Evolutionary conservation across 2,888 invertebrate genomes (phyloP), one percentile per base, ranked within the genome.

Genomic region (Acanthosepion esculentum): DNA sequence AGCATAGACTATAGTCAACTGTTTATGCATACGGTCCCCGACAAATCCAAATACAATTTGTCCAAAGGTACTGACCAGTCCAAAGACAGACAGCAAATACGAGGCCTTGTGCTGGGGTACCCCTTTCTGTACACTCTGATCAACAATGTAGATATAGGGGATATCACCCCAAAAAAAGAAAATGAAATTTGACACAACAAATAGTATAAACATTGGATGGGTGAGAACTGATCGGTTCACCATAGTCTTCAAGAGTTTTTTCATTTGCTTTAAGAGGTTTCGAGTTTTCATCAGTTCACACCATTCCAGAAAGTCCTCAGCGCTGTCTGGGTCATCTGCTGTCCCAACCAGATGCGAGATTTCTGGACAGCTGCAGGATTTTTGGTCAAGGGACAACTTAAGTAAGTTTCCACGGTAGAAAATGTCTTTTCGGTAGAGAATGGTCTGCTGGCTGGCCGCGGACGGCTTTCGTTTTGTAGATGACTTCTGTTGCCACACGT

Each of bases 91-190:
- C 95, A 99, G 98, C 96, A 99, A 98, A 95, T 98, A 98, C 12
- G 99, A 98, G 10, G 97, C 96, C 48, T 95, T 95, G 78, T 95
- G 95, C n/a, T 96, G 96, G 0, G 95, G 93, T 92, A 97, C 96
- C 1, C 98, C 98, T 95, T 98, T 98, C 23, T 98, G 98, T 78
- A 98, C 98, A 8, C 96, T 96, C 98, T 99, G 98, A 97, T 99
- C 99, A 94, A 98, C 98, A 95, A 99, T 98, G 97, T 99, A 99
- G 97, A 99, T 98, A 98, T 99, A 99, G 29, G 99, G 99, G 95
- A 99, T 98, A 97, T 99, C 99, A 95, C 98, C 98, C 98, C 99
- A 99, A 96, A 98, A 98, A 97, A 99, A 99, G 94, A 99, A 98
- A 94, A 99, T 98, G 96, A 99, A 98, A 95, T 99, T 99, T 94